Conservation (phyloP, 2,797 vertebrate genomes). For the Characodon lateralis region DNA sequence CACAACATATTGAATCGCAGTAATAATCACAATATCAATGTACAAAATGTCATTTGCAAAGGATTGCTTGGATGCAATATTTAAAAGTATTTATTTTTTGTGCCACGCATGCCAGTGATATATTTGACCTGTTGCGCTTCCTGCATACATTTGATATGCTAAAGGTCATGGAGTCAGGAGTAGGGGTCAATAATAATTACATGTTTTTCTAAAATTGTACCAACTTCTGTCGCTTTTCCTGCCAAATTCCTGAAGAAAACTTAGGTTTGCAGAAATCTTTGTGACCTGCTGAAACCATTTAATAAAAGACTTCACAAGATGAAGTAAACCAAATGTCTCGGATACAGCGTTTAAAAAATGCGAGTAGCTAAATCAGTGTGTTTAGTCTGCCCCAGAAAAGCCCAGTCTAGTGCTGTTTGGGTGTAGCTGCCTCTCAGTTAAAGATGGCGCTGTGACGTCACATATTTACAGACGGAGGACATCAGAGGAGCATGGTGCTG, state of each 20-base stretch:
- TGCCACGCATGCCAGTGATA: neutral
- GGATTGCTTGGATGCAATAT: neutral
- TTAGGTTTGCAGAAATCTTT: no score
- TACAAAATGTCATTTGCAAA: neutral
- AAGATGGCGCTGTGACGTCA: constrained; percentile 52
- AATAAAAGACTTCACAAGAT: no score
- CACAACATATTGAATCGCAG: no score
- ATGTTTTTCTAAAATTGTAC: no score
- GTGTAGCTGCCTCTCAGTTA: constrained; percentile 7
- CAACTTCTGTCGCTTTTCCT: no score
- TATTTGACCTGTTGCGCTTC: no score
- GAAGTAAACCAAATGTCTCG: no score
- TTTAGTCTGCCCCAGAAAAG: constrained; percentile 47
- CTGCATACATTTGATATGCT: no score
- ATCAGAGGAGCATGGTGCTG: constrained; percentile 24
- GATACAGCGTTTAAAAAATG: no score
- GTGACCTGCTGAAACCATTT: no score
- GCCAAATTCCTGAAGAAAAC: no score
- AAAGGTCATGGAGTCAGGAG: no score
- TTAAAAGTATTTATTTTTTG: neutral
- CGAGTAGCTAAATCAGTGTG: constrained; percentile 7
- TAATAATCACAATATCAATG: neutral
- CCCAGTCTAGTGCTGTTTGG: constrained; percentile 10
- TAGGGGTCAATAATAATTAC: neutral
- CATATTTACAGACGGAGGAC: constrained; percentile 44